These are phyloP conservation scores for Volucella bombylans DNA, from an alignment of 2,888 invertebrate species.

Conservation along the genomic window DNA sequence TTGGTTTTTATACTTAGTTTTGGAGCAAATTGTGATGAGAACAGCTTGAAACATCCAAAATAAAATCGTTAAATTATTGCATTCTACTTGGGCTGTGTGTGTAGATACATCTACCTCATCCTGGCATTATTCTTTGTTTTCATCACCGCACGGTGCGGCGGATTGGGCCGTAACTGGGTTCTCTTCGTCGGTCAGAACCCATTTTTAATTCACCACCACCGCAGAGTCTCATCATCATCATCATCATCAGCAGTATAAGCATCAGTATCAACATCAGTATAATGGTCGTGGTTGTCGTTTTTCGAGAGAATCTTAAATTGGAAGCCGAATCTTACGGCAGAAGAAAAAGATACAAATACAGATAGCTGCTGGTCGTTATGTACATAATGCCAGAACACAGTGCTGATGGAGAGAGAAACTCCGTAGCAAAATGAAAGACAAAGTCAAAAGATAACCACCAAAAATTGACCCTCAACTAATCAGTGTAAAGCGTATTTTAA, in stretches of 20 bases:
- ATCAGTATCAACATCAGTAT: constrained; percentile 33
- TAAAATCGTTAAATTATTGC: constrained; percentile 73
- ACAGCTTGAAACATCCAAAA: constrained; percentile 65
- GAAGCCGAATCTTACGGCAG: constrained; percentile 60
- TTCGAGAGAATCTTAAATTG: constrained; percentile 71
- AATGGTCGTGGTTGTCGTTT: constrained; percentile 23
- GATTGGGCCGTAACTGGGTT: constrained; percentile 41
- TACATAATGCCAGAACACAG: background rate
- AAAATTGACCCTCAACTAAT: constrained; percentile 71
- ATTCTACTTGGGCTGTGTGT: constrained; percentile 21
- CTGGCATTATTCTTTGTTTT: constrained; percentile 51
- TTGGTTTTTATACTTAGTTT: background rate
- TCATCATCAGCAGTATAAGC: constrained; percentile 18
- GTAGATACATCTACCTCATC: background rate
- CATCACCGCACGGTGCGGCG: constrained; percentile 20
- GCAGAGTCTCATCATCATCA: constrained; percentile 46
- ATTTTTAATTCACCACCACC: constrained; percentile 71
- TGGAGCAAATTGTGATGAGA: constrained; percentile 65
- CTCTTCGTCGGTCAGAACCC: constrained; percentile 48
- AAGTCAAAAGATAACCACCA: constrained; percentile 15
- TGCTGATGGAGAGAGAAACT: constrained; percentile 14
- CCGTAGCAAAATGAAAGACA: constrained; percentile 55
- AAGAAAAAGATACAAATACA: constrained; percentile 44
- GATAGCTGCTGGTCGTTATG: constrained; percentile 23
- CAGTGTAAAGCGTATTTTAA: constrained; percentile 73